Conservation (phyloP, 2,888 invertebrate genomes). For the Mesoligia furuncula region DNA sequence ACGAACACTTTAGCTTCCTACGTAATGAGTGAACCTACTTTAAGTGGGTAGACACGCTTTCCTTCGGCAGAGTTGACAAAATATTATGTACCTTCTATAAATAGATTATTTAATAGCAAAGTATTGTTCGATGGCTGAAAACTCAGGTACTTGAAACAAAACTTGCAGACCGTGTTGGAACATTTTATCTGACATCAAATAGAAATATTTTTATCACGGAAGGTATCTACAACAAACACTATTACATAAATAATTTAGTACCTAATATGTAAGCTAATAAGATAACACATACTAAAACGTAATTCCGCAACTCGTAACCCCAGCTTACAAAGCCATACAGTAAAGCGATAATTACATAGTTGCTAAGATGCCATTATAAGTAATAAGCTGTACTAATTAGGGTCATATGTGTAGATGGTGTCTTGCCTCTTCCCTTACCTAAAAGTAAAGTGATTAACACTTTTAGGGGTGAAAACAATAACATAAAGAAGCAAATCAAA, state of each 20-base stretch:
- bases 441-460: neutral
- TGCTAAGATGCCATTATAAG: conserved; percentile 10
- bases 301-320: conserved; percentile 16
- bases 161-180: neutral
- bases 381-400: conserved; percentile 21
- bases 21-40: conserved; percentile 10
- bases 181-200: neutral
- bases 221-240: conserved; percentile 14
- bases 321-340: conserved; percentile 47
- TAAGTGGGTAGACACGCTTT: conserved; percentile 42
- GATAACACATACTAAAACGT: conserved; percentile 33
- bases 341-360: conserved; percentile 6
- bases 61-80: conserved; percentile 16
- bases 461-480: neutral
- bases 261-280: conserved; percentile 26
- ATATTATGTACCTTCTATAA: conserved; percentile 18
- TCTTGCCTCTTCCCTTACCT: neutral
- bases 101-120: conserved; percentile 25
- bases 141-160: neutral
- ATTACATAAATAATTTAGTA: conserved; percentile 15
- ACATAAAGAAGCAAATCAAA: conserved; percentile 4
- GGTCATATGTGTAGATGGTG: neutral
- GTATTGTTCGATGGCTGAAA: neutral
- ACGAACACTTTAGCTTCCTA: conserved; percentile 41
- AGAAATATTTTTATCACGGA: neutral